Conservation (phyloP, 1,140 invertebrate species). For the Cheumatopsyche charites region DNA sequence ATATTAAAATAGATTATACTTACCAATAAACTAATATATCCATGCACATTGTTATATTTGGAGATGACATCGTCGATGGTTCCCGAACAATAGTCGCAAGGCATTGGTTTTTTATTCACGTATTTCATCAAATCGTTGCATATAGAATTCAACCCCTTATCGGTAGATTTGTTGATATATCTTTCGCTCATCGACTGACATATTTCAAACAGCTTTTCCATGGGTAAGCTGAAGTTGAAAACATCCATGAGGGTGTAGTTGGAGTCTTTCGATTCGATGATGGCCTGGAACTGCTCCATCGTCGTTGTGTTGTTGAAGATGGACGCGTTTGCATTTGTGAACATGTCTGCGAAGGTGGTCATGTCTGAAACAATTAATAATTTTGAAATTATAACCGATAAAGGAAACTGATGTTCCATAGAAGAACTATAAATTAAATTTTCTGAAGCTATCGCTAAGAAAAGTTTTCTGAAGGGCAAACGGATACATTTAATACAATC, state of each 20-base stretch:
- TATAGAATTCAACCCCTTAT: background rate
- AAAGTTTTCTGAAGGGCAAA: too few species aligned
- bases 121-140: background rate
- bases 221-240: too few species aligned
- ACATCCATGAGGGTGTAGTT: too few species aligned
- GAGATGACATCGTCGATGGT: conserved; percentile 54
- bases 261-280: background rate
- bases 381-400: background rate
- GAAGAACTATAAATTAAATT: too few species aligned
- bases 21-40: conserved; percentile 59
- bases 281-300: background rate
- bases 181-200: too few species aligned
- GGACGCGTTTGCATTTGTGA: too few species aligned
- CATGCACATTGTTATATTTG: conserved; percentile 59
- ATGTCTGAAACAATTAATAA: background rate
- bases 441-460: too few species aligned
- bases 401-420: background rate
- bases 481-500: too few species aligned
- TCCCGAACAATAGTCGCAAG: conserved; percentile 57
- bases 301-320: background rate
- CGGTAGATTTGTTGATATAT: background rate
- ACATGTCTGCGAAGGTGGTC: background rate
- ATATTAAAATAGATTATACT: conserved; percentile 46
- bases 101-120: background rate
- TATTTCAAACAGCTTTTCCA: too few species aligned